These are phyloP conservation scores for Hippoglossus stenolepis DNA, from an alignment of 2,113 vertebrate genomes.

Conservation along the genomic window DNA sequence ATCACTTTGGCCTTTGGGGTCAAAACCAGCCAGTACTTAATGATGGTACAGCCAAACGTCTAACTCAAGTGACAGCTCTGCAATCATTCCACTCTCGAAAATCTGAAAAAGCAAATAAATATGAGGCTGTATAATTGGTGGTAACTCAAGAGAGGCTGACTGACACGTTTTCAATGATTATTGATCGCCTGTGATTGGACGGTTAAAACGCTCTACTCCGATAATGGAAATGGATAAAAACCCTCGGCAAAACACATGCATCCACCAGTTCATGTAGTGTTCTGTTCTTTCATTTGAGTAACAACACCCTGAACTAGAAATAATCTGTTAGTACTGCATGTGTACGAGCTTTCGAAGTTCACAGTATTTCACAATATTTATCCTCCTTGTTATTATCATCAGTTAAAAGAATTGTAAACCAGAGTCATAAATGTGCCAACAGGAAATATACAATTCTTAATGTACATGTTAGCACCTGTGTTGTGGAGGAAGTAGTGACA, in stretches of 20 bases:
- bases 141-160: constrained; percentile 26
- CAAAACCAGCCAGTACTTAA: constrained; percentile 44
- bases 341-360: too few relatives aligned
- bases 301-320: too few relatives aligned
- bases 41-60: constrained; percentile 46
- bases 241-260: not conserved
- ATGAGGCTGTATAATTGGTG: constrained; percentile 20
- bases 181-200: constrained; percentile 66
- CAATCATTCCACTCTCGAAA: constrained; percentile 58
- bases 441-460: too few relatives aligned
- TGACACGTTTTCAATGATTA: constrained; percentile 55
- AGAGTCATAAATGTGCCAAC: too few relatives aligned
- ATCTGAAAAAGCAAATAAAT: constrained; percentile 19
- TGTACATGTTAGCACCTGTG: too few relatives aligned
- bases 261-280: not conserved
- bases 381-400: too few relatives aligned
- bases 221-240: constrained; percentile 46
- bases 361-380: too few relatives aligned
- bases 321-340: too few relatives aligned
- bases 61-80: constrained; percentile 68
- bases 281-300: too few relatives aligned
- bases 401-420: too few relatives aligned
- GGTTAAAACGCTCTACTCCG: constrained; percentile 56
- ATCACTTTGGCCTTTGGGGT: constrained; percentile 28
- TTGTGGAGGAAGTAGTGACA: too few relatives aligned